phyloP scores from a whole-genome alignment of 2,113 vertebrate species.

The Zeus faber region DNA sequence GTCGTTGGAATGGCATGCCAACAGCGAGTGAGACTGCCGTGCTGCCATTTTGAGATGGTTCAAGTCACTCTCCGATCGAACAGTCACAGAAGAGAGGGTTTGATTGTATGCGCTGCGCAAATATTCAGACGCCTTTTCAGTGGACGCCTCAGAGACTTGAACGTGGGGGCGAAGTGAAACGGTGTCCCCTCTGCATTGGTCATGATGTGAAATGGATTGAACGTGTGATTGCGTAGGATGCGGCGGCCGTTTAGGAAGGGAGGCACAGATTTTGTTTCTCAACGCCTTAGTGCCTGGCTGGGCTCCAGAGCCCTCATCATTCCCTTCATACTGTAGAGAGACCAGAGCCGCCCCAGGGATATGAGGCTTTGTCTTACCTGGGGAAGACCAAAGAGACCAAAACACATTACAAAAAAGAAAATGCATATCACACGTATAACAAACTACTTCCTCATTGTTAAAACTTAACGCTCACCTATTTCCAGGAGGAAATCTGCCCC shows the following conservation, averaged over 20 bases:
- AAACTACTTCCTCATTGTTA: background rate
- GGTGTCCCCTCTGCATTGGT: background rate
- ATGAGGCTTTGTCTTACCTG: background rate
- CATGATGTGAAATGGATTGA: constrained; percentile 7
- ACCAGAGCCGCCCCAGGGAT: background rate
- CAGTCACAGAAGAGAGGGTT: constrained; percentile 1
- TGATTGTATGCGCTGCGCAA: background rate
- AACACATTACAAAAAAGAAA: background rate
- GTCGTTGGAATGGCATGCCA: constrained; percentile 3
- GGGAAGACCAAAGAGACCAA: background rate
- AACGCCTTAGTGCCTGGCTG: background rate
- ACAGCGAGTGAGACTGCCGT: constrained; percentile 3
- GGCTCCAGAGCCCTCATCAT: background rate
- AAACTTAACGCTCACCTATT: background rate
- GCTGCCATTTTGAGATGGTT: background rate
- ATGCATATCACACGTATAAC: background rate
- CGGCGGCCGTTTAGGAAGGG: constrained; percentile 4
- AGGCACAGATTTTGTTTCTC: background rate
- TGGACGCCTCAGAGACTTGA: background rate
- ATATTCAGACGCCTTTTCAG: constrained; percentile 2
- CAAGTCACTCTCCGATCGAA: constrained; percentile 1
- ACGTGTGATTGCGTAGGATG: background rate
- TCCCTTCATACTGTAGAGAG: background rate
- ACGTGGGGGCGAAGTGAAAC: background rate
- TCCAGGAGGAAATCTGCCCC: background rate